phyloP scores from a whole-genome alignment of 1,140 invertebrate genomes.

The Heterodera schachtii region DNA sequence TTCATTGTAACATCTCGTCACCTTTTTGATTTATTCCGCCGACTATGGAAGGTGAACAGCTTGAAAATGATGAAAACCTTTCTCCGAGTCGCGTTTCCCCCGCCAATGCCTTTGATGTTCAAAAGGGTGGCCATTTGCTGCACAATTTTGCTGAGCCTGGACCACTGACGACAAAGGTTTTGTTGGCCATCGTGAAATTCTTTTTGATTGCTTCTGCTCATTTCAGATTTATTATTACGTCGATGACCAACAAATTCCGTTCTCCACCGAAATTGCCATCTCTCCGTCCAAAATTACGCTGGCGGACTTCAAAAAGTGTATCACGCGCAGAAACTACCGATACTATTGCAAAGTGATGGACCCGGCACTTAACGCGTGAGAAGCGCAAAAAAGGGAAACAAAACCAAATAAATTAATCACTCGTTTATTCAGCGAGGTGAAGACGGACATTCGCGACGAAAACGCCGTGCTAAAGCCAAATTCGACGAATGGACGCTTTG shows the following conservation, averaged over 20 bases:
- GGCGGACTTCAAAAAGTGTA: conserved; percentile 81
- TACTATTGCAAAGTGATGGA: conserved; percentile 38
- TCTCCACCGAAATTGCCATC: conserved; percentile 92
- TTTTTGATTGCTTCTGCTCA: too few relatives aligned
- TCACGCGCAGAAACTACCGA: conserved; percentile 29
- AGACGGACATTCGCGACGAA: conserved; percentile 37
- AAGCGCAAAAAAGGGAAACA: background rate
- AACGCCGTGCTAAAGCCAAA: conserved; percentile 29
- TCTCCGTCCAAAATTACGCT: conserved; percentile 91
- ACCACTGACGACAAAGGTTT: background rate
- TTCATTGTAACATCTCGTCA: too few relatives aligned
- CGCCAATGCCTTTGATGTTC: background rate
- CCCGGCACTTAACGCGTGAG: conserved; percentile 29
- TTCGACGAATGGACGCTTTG: conserved; percentile 28
- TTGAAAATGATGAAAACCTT: background rate
- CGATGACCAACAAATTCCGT: conserved; percentile 96
- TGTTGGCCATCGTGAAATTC: too few relatives aligned
- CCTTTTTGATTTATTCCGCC: too few relatives aligned
- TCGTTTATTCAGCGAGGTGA: conserved; percentile 30
- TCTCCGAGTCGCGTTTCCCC: background rate
- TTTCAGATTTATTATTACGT: conserved; percentile 78
- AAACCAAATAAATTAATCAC: background rate
- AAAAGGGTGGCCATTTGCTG: background rate
- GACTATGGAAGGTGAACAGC: background rate
- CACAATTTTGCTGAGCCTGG: background rate